Evolutionary conservation across 2,113 vertebrate species (phyloP).

Genomic region (Piprites chloris): DNA sequence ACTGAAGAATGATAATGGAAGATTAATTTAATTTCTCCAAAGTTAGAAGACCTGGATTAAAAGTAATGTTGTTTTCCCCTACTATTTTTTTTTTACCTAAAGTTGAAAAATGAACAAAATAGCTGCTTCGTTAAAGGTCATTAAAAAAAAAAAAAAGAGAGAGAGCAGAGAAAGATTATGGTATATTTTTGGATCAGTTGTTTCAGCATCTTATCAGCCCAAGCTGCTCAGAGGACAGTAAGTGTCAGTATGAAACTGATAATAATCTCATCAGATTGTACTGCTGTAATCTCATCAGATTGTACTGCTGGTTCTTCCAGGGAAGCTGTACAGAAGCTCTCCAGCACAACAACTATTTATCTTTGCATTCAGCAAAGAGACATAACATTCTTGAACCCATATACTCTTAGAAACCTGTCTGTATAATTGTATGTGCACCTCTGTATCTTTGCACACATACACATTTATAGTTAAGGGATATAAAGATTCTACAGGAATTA

Average conservation of each 20-base stretch:
- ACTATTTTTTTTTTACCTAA: neutral
- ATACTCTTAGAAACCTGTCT: neutral
- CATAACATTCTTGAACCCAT: neutral
- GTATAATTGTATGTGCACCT: neutral
- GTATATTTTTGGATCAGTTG: neutral
- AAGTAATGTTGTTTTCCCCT: neutral
- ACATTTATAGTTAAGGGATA: neutral
- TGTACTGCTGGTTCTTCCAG: neutral
- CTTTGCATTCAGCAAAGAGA: neutral
- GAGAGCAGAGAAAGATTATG: neutral
- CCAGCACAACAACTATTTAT: neutral
- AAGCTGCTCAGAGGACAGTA: neutral
- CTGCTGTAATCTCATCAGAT: neutral
- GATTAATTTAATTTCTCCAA: neutral
- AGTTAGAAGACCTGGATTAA: neutral
- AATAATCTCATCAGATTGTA: neutral
- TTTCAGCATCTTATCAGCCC: neutral
- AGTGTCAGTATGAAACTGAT: neutral
- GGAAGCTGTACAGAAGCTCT: neutral
- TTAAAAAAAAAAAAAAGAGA: neutral
- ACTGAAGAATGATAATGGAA: neutral
- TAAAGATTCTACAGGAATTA: neutral
- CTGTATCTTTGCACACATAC: accelerated
- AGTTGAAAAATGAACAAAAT: neutral
- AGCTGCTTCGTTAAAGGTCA: neutral